Conservation (phyloP, 1,140 invertebrate genomes). For the Marisa cornuarietis region DNA sequence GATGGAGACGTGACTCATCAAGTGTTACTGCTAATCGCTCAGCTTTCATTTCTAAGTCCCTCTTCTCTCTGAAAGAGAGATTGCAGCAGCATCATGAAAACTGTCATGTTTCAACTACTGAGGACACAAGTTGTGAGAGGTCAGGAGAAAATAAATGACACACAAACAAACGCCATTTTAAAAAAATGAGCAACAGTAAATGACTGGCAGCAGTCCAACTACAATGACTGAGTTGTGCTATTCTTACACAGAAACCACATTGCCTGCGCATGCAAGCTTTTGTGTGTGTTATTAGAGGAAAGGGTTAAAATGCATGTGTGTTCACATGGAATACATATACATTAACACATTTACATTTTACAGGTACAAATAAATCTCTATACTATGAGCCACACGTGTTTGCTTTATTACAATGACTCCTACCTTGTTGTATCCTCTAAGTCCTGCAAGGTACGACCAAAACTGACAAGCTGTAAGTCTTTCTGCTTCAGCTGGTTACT, state of each 20-base stretch:
- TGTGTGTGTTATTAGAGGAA: no score
- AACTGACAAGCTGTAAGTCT: constrained; percentile 50
- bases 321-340: no score
- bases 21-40: constrained; percentile 30
- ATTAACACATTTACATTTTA: no score
- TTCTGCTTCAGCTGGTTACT: constrained; percentile 51
- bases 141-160: not conserved
- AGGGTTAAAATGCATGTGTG: no score
- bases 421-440: constrained; percentile 49
- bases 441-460: constrained; percentile 50
- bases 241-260: no score
- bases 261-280: no score
- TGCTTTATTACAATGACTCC: not conserved
- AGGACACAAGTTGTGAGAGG: not conserved
- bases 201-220: not conserved
- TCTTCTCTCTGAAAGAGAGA: constrained; percentile 38
- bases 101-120: not conserved
- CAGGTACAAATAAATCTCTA: no score
- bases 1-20: constrained; percentile 42
- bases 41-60: constrained; percentile 43
- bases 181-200: not conserved
- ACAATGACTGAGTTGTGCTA: not conserved
- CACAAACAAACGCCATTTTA: not conserved
- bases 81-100: not conserved
- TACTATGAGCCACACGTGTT: no score